Percentiles rank a stretch among this genome's conserved stretches.
Evolutionary conservation across 2,113 vertebrate genomes (phyloP).

Genomic region (Spheniscus mendiculus): DNA sequence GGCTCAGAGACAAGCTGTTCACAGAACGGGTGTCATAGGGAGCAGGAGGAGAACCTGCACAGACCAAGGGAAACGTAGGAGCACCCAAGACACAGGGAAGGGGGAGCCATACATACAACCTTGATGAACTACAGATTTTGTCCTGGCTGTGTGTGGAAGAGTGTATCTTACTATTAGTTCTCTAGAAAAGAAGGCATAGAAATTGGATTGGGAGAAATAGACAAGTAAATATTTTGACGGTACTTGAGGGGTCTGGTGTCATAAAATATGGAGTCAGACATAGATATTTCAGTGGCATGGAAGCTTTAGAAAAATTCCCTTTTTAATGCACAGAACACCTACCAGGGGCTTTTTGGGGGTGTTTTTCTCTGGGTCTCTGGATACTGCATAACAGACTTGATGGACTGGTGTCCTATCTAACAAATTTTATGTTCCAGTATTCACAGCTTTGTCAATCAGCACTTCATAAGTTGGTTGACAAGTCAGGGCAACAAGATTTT

Average conservation of each 20-base stretch:
- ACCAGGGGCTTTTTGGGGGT: accelerated
- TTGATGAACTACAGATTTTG: not conserved
- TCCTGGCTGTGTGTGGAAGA: not conserved
- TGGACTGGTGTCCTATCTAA: not conserved
- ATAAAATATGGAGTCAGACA: not conserved
- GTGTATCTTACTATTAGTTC: not conserved
- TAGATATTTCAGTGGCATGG: not conserved
- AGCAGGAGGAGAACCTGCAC: not conserved
- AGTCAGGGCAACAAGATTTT: not conserved
- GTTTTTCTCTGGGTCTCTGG: not conserved
- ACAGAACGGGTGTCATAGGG: accelerated
- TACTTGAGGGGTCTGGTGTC: not conserved
- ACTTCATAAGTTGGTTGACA: not conserved
- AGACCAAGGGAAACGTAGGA: not conserved
- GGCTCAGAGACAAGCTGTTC: not conserved
- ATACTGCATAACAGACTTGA: not conserved
- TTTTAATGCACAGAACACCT: not conserved
- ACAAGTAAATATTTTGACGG: not conserved
- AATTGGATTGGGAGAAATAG: not conserved
- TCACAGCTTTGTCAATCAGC: not conserved
- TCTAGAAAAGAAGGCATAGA: not conserved
- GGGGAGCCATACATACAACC: accelerated
- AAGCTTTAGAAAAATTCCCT: not conserved
- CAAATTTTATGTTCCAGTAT: not conserved
- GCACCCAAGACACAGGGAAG: not conserved